phyloP scores from a whole-genome alignment of 2,797 vertebrate genomes.

The Ctenosaura bakeri region DNA sequence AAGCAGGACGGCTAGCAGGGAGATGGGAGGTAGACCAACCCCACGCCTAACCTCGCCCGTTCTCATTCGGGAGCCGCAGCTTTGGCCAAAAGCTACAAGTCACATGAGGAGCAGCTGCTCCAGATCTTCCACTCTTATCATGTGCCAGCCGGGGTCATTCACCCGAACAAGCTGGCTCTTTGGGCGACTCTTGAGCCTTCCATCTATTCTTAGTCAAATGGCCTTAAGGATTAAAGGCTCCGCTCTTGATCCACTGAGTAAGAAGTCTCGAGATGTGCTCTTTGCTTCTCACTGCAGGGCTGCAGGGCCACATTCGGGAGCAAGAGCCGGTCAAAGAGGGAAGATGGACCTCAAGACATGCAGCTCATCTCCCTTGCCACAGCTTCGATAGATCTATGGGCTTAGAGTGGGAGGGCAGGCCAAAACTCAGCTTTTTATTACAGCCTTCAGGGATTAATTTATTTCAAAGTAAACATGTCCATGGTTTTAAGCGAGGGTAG shows the following conservation, averaged over 20 bases:
- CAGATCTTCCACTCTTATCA: background rate
- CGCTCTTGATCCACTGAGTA: constrained; percentile 41
- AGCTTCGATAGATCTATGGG: background rate
- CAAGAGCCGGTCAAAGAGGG: background rate
- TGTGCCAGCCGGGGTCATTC: background rate
- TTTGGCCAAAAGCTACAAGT: background rate
- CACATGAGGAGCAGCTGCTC: constrained; percentile 22
- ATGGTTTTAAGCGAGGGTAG: too few relatives aligned
- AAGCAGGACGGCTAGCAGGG: too few relatives aligned
- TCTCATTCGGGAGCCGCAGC: too few relatives aligned
- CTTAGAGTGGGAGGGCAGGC: background rate
- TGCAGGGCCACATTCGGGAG: background rate
- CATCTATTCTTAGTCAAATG: constrained; percentile 62
- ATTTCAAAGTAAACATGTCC: too few relatives aligned
- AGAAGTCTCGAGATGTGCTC: constrained; percentile 25
- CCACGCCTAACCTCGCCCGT: too few relatives aligned
- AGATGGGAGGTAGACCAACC: too few relatives aligned
- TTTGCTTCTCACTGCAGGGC: background rate
- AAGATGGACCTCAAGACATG: background rate
- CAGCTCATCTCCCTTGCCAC: background rate
- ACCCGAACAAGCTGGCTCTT: constrained; percentile 34
- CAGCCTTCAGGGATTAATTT: too few relatives aligned
- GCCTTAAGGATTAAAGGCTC: constrained; percentile 53
- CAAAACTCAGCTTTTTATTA: too few relatives aligned
- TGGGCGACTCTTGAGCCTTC: constrained; percentile 44